Percentiles rank a stretch among this genome's conserved stretches.
Evolutionary conservation across 2,797 vertebrate species (phyloP).

Genomic region (Ctenopoma kingsleyae): DNA sequence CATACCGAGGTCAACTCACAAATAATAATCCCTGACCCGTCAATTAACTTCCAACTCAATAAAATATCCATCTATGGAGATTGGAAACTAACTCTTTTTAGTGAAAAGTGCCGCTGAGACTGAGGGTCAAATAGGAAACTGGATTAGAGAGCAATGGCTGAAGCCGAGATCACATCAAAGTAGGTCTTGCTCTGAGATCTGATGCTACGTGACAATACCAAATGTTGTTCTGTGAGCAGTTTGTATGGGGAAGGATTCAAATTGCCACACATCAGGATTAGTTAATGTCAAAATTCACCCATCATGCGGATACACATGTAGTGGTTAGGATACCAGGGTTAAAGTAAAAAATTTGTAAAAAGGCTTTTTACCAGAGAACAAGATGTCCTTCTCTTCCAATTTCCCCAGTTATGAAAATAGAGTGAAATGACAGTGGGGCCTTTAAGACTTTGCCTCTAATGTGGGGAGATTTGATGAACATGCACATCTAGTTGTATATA

Average conservation of each 20-base stretch:
- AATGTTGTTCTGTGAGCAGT: slow-evolving; percentile 75
- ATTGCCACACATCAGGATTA: slow-evolving; percentile 76
- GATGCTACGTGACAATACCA: slow-evolving; percentile 83
- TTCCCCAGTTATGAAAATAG: slow-evolving; percentile 61
- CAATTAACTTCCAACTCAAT: slow-evolving; percentile 59
- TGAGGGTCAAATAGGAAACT: slow-evolving; percentile 76
- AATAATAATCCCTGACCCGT: slow-evolving; percentile 58
- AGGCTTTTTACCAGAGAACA: slow-evolving; percentile 58
- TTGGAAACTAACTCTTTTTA: slow-evolving; percentile 61
- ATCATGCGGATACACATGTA: slow-evolving; percentile 32
- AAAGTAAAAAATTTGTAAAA: slow-evolving; percentile 42
- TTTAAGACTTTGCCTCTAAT: slow-evolving; percentile 46
- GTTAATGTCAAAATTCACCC: slow-evolving; percentile 76
- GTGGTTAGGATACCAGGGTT: slow-evolving; percentile 49
- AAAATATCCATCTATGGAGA: slow-evolving; percentile 65
- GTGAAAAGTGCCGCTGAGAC: slow-evolving; percentile 71
- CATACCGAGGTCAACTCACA: slow-evolving; percentile 27
- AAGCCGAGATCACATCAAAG: slow-evolving; percentile 83
- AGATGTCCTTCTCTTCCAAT: slow-evolving; percentile 73
- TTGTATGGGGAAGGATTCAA: slow-evolving; percentile 66
- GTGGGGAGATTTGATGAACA: slow-evolving; percentile 53
- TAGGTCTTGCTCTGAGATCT: slow-evolving; percentile 74
- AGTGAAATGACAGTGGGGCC: slow-evolving; percentile 51
- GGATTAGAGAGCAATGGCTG: slow-evolving; percentile 81
- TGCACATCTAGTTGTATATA: slow-evolving; percentile 10